Evolutionary conservation across 2,888 invertebrate genomes (phyloP), one percentile per base, ranked within the genome.

Genomic region (Drosophila atroscutellata): DNA sequence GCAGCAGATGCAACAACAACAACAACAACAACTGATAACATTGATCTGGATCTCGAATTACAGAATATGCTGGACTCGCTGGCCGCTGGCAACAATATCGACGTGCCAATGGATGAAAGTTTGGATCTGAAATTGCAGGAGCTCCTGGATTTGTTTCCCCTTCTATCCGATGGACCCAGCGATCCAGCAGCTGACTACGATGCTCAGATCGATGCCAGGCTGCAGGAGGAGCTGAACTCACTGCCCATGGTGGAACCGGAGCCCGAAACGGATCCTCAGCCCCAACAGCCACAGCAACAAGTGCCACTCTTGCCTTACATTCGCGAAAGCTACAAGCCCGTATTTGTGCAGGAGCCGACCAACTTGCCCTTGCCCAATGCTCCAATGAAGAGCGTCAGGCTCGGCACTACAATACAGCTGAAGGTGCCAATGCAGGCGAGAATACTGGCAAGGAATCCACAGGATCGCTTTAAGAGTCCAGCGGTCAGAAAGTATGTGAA

Each of bases 231-330:
- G 47, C 68, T 81, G 0, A 54, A 86, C 32, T 73, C 82, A 0
- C 39, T 81, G 36, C 82, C 82, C 6, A 55, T 78, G 52, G 57
- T 82, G 8, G 75, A 81, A 18, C 50, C 65, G 0, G 87, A 86
- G 2, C 66, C 78, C 0, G 77, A 77, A 1, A 0, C 42, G 5
- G 66, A 75, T 3, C 58, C 58, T 1, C 11, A 24, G n/a, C 42
- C 32, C 1, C 11, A 30, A 9, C 24, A 11, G 34, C 15, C 64
- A 8, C 52, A 26, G 20, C 26, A 30, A 4, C 47, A 37, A 37
- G 18, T 7, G 3, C 20, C 9, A 13, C 20, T 7, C 28, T n/a
- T 9, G 24, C 49, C 36, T 4, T n/a, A n/a, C n/a, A n/a, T n/a
- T n/a, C n/a, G n/a, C n/a, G n/a, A n/a, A n/a, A n/a, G n/a, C n/a